Conservation (phyloP, 1,140 invertebrate genomes). For the Belonocnema kinseyi region DNA sequence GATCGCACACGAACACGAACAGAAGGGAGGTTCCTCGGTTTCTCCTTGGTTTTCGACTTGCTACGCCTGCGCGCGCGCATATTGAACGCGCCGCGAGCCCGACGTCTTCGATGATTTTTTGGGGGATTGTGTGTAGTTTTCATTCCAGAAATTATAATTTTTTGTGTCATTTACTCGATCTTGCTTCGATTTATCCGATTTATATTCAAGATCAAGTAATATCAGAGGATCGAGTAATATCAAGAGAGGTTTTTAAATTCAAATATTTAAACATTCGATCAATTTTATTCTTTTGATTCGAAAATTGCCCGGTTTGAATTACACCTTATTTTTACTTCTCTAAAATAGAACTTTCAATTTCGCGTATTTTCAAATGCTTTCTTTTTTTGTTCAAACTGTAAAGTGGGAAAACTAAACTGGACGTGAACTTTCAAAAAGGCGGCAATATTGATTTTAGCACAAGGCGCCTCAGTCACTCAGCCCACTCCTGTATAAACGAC, state of each 20-base stretch:
- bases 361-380: too few relatives aligned
- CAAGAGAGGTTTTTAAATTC: not conserved
- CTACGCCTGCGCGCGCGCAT: constrained; percentile 66
- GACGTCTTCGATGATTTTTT: not conserved
- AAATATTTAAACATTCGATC: not conserved
- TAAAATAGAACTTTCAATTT: too few relatives aligned
- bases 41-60: constrained; percentile 50
- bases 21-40: constrained; percentile 65
- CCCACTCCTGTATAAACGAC: not conserved
- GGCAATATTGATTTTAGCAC: not conserved
- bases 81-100: not conserved
- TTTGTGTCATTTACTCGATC: not conserved
- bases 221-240: too few relatives aligned
- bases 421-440: not conserved
- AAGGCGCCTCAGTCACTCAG: not conserved
- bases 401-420: too few relatives aligned
- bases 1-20: constrained; percentile 55
- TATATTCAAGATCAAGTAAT: too few relatives aligned
- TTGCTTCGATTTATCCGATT: too few relatives aligned
- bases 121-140: not conserved
- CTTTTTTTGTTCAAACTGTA: too few relatives aligned
- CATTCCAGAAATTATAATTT: not conserved
- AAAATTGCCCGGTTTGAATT: not conserved
- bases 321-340: too few relatives aligned
- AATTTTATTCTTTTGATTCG: not conserved